Base-by-base conservation (phyloP, 2,888 invertebrate species). In the Gymnoscelis rufifasciata region DNA sequence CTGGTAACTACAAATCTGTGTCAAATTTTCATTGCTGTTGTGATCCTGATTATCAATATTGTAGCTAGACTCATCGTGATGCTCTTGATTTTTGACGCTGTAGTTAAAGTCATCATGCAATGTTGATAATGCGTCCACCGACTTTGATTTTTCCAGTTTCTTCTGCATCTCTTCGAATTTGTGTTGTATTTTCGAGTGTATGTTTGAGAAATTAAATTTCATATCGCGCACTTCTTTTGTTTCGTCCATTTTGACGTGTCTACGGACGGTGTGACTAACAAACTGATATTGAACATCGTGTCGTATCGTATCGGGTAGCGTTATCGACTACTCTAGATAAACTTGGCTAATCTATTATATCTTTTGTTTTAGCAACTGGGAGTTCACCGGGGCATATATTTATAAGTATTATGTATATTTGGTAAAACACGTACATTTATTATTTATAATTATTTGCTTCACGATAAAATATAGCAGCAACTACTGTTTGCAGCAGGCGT, bases 101-200 rank as follows among this genome's bases (percentile, higher is more conserved):
- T 61, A 72, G 13, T 56, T 60, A 39, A 64, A 71, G 44, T 77
- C 71, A 42, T 78, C 78, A 29, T 63, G 59, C 1, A 72, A 48
- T 7, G 60, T 59, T 5, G 71, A 54, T 26, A 86, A 43, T 10
- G 70, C 67, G 45, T 83, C 84, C 4, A 81, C 67, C 3, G 87
- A 86, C 62, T 70, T 82, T 0, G 83, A 84, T 60, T 81, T 86
- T 43, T 80, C 78, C 11, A 87, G 54, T 62, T 64, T 83, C 36
- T 54, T 74, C 60, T 83, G 83, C 80, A 87, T 81, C 62, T 79
- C 75, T 15, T 69, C 71, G 55, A 82, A 86, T 64, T 84, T 88
- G 28, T 47, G 71, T 59, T 82, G 83, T 46, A 87, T 76, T 56
- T 57, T 75, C 49, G 78, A 74, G 44, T 88, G 79, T 2, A 87